Base-by-base conservation (phyloP, 2,888 invertebrate species). In the Schizotus pectinicornis region DNA sequence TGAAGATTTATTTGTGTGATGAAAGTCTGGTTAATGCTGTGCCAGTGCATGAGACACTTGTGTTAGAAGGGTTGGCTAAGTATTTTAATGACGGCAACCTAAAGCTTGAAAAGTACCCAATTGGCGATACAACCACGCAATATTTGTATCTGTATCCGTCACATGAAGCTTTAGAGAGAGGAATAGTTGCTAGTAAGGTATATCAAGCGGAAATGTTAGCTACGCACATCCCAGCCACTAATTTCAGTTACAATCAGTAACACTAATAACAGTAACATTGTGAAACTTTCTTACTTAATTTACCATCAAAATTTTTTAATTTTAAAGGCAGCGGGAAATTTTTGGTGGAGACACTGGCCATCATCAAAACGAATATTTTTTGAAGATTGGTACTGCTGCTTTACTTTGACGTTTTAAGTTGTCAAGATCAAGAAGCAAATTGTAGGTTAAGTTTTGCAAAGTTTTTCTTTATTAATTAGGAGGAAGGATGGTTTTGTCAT, bases 131-230 rank as follows among this genome's bases (percentile, higher is more conserved):
- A 13, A 22, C 39, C 6, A 39, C 41, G 7, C 41, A 56, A 43
- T 56, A 42, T 42, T 39, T 47, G 6, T 42, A 56, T 42, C 35
- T 56, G n/a, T 56, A 35, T 47, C 47, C 47, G 8, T 47, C 47
- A 7, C 33, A 43, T 32, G 32, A 32, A 30, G 6, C 33, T 1
- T 9, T 43, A 32, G 43, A 43, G 22, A 43, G 30, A 33, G 43
- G 43, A 5, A 5, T 22, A 5, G 47, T 42, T 14, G n/a, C 6
- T 7, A 41, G 30, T 12, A 14, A 14, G 8, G 42, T 14, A 14
- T 12, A 7, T 41, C 8, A 7, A 9, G 12, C 6, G 1, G 11
- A 13, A 22, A 14, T 41, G n/a, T 14, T 34, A 39, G 2, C 22
- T n/a, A n/a, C n/a, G n/a, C n/a, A n/a, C n/a, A n/a, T n/a, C n/a